A percentile compares a stretch with the other conserved stretches of the same genome.
These are phyloP conservation scores for Hermetia illucens DNA, from an alignment of 1,140 invertebrate genomes.

Conservation along the genomic window DNA sequence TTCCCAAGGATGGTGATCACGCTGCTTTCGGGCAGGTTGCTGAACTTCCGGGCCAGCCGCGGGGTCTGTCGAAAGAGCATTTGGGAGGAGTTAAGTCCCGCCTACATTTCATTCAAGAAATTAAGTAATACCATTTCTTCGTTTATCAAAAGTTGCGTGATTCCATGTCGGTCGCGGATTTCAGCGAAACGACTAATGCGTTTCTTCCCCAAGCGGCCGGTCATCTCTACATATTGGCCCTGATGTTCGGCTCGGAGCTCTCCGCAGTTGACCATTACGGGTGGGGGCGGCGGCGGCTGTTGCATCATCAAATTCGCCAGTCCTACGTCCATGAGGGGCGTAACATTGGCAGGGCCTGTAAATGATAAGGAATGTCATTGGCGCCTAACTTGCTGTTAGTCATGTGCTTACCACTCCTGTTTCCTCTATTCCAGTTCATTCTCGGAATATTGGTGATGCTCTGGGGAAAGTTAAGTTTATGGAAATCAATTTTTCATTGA, in stretches of 20 bases:
- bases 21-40: slow-evolving; percentile 30
- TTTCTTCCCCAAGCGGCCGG: slow-evolving; percentile 28
- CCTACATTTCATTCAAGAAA: not conserved
- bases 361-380: too few species aligned
- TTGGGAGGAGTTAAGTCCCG: not conserved
- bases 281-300: slow-evolving; percentile 19
- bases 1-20: slow-evolving; percentile 28
- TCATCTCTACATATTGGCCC: slow-evolving; percentile 28
- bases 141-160: slow-evolving; percentile 31
- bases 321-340: too few species aligned
- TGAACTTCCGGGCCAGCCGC: slow-evolving; percentile 26
- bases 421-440: too few species aligned
- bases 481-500: too few species aligned
- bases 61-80: slow-evolving; percentile 5
- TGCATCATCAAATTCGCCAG: slow-evolving; percentile 29
- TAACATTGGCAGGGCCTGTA: too few species aligned
- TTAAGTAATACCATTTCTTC: slow-evolving; percentile 17
- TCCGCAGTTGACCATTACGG: slow-evolving; percentile 25
- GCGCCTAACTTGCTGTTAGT: too few species aligned
- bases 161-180: slow-evolving; percentile 26
- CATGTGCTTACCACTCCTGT: too few species aligned
- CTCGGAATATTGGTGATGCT: too few species aligned
- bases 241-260: slow-evolving; percentile 25
- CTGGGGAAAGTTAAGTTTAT: too few species aligned
- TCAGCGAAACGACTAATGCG: slow-evolving; percentile 29